Evolutionary conservation across 2,888 invertebrate species (phyloP).

Genomic region (Anthophora plumipes): DNA sequence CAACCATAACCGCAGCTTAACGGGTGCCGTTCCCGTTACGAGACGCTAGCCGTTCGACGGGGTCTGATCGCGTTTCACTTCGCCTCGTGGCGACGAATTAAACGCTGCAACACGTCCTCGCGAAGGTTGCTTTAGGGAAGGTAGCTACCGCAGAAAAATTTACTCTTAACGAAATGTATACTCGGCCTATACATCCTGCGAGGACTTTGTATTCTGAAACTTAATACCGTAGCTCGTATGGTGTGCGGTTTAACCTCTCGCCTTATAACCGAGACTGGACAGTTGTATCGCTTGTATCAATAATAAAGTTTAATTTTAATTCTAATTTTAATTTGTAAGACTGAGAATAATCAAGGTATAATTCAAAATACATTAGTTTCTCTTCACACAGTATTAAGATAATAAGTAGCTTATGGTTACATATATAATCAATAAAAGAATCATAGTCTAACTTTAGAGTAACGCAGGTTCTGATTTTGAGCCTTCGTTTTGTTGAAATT

Average conservation of each 20-base stretch:
- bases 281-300: no score
- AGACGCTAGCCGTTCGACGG: constrained; percentile 8
- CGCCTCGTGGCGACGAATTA: constrained; percentile 8
- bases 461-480: no score
- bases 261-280: no score
- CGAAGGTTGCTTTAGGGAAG: background rate
- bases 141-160: background rate
- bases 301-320: no score
- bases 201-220: background rate
- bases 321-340: no score
- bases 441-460: no score
- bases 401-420: no score
- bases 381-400: no score
- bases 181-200: background rate
- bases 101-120: constrained; percentile 7
- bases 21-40: constrained; percentile 53
- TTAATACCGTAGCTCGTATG: background rate
- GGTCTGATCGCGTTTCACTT: constrained; percentile 21
- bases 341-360: no score
- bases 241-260: background rate
- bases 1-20: constrained; percentile 51
- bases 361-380: no score
- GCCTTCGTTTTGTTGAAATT: no score
- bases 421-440: no score
- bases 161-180: background rate